These are phyloP conservation scores for Phainopepla nitens DNA, from an alignment of 2,113 vertebrate genomes.

Conservation along the genomic window DNA sequence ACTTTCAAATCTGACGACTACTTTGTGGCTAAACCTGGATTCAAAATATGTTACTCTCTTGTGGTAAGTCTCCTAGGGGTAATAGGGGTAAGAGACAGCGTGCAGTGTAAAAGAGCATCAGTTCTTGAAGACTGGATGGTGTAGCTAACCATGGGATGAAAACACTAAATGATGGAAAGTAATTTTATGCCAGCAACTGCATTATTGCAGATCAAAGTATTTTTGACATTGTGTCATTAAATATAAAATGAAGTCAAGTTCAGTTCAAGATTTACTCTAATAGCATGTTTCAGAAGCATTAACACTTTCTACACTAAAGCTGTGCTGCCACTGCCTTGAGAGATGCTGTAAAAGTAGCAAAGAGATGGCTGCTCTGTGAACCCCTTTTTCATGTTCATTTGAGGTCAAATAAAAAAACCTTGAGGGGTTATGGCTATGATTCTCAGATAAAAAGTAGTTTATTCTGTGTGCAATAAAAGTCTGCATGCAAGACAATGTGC, in stretches of 20 bases:
- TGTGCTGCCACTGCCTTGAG: background rate
- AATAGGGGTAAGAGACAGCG: background rate
- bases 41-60: conserved; percentile 89
- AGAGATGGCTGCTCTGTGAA: background rate
- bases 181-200: background rate
- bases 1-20: conserved; percentile 97
- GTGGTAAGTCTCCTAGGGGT: conserved; percentile 79
- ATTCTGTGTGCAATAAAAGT: background rate
- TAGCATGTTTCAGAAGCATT: background rate
- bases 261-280: background rate
- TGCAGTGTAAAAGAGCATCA: background rate
- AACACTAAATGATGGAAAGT: background rate
- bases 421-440: background rate
- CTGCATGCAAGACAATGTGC: background rate
- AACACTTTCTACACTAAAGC: background rate
- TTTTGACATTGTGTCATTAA: background rate
- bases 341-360: background rate
- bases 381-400: background rate
- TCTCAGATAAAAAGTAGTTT: background rate
- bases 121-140: background rate
- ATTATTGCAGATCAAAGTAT: background rate
- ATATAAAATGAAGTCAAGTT: conserved; percentile 14
- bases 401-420: background rate
- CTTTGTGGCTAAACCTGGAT: conserved; percentile 96
- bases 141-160: background rate